phyloP scores from a whole-genome alignment of 2,113 vertebrate species.

The Trichechus manatus region DNA sequence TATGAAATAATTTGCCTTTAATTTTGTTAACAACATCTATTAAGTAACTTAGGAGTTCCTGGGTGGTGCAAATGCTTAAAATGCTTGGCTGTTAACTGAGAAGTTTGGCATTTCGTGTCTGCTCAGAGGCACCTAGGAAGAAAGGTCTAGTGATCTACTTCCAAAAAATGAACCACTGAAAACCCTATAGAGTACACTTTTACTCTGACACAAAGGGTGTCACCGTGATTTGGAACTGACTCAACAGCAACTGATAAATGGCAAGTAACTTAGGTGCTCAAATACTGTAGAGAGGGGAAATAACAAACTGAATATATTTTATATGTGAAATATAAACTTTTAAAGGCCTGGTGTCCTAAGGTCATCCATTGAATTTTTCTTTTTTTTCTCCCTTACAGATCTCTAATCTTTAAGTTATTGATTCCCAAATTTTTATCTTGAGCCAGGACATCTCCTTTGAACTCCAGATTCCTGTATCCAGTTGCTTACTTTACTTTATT shows the following conservation, averaged over 20 bases:
- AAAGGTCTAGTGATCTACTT: not conserved
- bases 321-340: not conserved
- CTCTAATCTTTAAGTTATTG: not conserved
- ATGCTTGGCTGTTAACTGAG: not conserved
- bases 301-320: not conserved
- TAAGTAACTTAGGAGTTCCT: not conserved
- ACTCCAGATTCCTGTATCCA: not conserved
- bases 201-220: too few species aligned
- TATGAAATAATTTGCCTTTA: not conserved
- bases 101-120: not conserved
- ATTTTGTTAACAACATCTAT: slow-evolving; percentile 25
- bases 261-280: not conserved
- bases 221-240: too few species aligned
- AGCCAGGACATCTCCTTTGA: not conserved
- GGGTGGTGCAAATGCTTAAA: not conserved
- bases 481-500: not conserved
- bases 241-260: not conserved
- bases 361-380: not conserved
- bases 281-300: not conserved
- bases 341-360: not conserved
- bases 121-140: not conserved
- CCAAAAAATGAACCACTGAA: not conserved
- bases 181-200: not conserved
- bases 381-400: not conserved
- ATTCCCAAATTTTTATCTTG: not conserved